These are phyloP conservation scores for Pristionchus exspectatus DNA, from an alignment of 2,888 invertebrate genomes.

Conservation along the genomic window DNA sequence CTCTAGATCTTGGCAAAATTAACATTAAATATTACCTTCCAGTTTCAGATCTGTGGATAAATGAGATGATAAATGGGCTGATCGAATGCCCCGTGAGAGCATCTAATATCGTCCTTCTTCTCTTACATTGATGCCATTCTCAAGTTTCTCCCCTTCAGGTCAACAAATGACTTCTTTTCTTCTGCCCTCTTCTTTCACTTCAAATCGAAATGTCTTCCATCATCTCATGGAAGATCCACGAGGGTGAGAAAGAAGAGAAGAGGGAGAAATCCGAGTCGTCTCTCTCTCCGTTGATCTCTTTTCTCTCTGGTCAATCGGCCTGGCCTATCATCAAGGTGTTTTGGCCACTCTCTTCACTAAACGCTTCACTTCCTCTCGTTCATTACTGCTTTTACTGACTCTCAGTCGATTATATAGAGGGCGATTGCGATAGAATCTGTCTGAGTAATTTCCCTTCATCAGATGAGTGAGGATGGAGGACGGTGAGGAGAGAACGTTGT, in stretches of 20 bases:
- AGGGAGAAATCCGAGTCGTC: constrained; percentile 37
- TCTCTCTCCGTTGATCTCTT: constrained; percentile 40
- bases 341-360: background rate
- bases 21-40: too few relatives aligned
- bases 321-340: constrained; percentile 34
- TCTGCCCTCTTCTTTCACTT: background rate
- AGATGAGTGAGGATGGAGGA: constrained; percentile 29
- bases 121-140: background rate
- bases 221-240: background rate
- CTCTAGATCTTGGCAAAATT: too few relatives aligned
- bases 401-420: background rate
- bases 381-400: constrained; percentile 42
- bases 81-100: background rate
- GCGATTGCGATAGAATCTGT: background rate
- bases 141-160: background rate
- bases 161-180: background rate
- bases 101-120: background rate
- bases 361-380: background rate
- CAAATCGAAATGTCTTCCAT: constrained; percentile 32
- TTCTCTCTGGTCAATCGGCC: constrained; percentile 30
- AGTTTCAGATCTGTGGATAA: too few relatives aligned
- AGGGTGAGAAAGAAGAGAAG: background rate
- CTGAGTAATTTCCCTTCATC: background rate
- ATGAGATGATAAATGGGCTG: background rate
- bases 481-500: constrained; percentile 5